Base-by-base conservation (phyloP, 2,888 invertebrate species). In the Drosophila rellima region DNA sequence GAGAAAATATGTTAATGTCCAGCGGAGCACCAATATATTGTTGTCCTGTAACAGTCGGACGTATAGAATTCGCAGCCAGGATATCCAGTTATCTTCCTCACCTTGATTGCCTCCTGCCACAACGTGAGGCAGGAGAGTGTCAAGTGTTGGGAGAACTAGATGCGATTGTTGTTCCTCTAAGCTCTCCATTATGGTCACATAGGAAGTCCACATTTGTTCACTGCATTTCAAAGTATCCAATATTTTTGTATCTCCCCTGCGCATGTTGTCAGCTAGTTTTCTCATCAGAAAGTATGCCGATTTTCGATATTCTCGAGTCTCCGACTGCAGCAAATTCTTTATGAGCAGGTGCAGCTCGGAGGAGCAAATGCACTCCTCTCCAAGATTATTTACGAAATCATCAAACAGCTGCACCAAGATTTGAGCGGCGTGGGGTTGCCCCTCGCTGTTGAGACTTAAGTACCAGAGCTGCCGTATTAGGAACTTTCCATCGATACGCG, bases 111-210 rank as follows among this genome's bases (percentile, higher is more conserved):
- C 55, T 42, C 11, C 55, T 42, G 11, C 37, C 33, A 23, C 52
- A 10, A 85, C 17, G 3, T 65, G 68, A 0, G 88, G 78, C 42
- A 84, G 1, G 2, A 84, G 50, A 0, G 80, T 86, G 33, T 55
- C 65, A 10, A 92, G 52, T 0, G 91, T 89, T 11, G 92, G 92
- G n/a, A 92, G 60, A 31, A 92, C 89, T 5, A 92, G 61, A 64
- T 92, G 92, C 1, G 92, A 91, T 64, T 92, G 92, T 37, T 91
- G 90, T 62, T 91, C 91, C 54, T 92, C 92, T 2, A 92, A 68
- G 52, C 84, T 91, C 63, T 92, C 91, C 61, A 92, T 61, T n/a
- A 91, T 81, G 3, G 82, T 88, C 0, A 91, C 60, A 69, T 89
- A 92, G 1, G 80, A 61, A 5, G 59, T 39, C 91, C 91, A 92